These are phyloP conservation scores for Phrixothrix hirtus DNA, from an alignment of 2,888 invertebrate genomes.

Conservation along the genomic window DNA sequence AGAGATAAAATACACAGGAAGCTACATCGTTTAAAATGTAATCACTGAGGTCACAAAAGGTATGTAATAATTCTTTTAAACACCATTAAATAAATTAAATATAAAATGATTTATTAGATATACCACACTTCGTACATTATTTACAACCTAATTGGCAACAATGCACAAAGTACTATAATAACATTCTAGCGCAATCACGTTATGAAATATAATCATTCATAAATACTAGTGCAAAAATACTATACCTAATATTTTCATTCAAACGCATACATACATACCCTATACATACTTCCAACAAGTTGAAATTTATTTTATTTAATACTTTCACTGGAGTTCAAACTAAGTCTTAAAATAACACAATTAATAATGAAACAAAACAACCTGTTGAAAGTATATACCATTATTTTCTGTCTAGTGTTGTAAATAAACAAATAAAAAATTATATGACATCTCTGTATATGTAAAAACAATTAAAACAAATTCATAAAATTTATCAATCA, in stretches of 20 bases:
- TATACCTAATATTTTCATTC: constrained; percentile 48
- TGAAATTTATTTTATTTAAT: constrained; percentile 35
- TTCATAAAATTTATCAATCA: constrained; percentile 6
- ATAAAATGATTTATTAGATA: constrained; percentile 40
- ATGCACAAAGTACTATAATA: constrained; percentile 36
- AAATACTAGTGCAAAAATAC: constrained; percentile 58
- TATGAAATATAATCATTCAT: constrained; percentile 49
- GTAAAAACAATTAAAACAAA: too few species aligned
- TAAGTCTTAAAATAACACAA: constrained; percentile 2
- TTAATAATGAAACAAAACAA: constrained; percentile 15
- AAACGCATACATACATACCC: constrained; percentile 39
- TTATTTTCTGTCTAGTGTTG: too few species aligned
- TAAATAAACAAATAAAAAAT: too few species aligned
- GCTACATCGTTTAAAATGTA: too few species aligned
- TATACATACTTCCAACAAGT: constrained; percentile 39
- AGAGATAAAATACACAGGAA: background rate
- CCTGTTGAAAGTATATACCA: constrained; percentile 21
- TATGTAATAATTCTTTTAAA: background rate
- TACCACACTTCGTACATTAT: constrained; percentile 37
- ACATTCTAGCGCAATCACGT: constrained; percentile 50
- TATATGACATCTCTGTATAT: too few species aligned
- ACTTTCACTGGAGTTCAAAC: constrained; percentile 13
- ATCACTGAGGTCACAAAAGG: too few species aligned
- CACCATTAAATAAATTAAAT: constrained; percentile 22
- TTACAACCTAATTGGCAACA: constrained; percentile 37